Evolutionary conservation across 2,888 invertebrate genomes (phyloP), one percentile per base, ranked within the genome.

Genomic region (Leptarthrus brevirostris): DNA sequence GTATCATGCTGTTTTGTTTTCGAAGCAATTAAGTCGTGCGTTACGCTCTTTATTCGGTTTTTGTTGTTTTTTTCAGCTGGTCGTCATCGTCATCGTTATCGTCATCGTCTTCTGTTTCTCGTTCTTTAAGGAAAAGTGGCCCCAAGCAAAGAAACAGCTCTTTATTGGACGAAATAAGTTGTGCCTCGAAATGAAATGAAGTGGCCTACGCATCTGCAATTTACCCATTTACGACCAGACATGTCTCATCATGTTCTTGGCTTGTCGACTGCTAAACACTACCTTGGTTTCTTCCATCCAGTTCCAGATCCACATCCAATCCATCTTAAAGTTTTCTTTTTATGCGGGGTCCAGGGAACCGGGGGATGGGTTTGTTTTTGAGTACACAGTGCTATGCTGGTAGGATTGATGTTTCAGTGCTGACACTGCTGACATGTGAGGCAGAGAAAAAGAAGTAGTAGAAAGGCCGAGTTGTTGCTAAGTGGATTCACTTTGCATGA

Each of bases 141-240:
- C 44, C 44, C 16, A 12, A 14, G 44, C 12, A 14, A 12, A 14
- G 44, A 44, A 44, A 12, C n/a, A 44, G 44, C 44, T 44, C 44
- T 44, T 8, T 12, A 44, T 44, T 12, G n/a, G 44, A 44, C n/a
- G 44, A 44, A 44, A 14, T 4, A 14, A 44, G 44, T 16, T 44
- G 44, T 16, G 44, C 12, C n/a, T 44, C n/a, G 12, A 44, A 44
- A 44, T n/a, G n/a, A n/a, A n/a, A n/a, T 44, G 12, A 44, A 44
- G 44, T 44, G 44, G 44, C 44, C 44, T 44, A 44, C 44, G 44
- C 44, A 44, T 44, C n/a, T 44, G 44, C 16, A 44, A 44, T 44
- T n/a, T 44, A 44, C 44, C 44, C 44, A 12, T 44, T 44, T 44
- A 44, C 44, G 44, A 14, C 44, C 44, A 44, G 44, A 44, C 44